These are phyloP conservation scores for Chloroclysta siterata DNA, from an alignment of 2,888 invertebrate genomes.

Conservation along the genomic window DNA sequence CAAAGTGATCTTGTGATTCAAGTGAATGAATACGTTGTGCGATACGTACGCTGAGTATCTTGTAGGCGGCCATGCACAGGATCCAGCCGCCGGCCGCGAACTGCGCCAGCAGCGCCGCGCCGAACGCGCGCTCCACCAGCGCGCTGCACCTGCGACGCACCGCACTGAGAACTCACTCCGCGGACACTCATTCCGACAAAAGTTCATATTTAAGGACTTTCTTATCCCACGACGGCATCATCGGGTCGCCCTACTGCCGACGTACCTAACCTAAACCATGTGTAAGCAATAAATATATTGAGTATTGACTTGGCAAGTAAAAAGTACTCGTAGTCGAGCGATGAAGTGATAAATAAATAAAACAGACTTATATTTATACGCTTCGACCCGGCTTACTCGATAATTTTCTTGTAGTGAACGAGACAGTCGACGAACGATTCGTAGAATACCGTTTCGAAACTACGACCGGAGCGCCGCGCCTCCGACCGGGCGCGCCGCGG, in stretches of 20 bases:
- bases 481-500: background rate
- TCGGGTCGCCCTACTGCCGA: too few relatives aligned
- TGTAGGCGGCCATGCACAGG: conserved; percentile 20
- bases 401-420: conserved; percentile 1
- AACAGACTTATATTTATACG: background rate
- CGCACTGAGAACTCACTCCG: background rate
- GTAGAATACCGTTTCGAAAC: background rate
- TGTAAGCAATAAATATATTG: too few relatives aligned
- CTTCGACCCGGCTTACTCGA: background rate
- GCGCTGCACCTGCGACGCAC: conserved; percentile 8
- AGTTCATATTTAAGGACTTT: too few relatives aligned
- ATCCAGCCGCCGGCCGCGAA: conserved; percentile 77
- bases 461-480: background rate
- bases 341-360: too few relatives aligned
- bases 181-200: background rate
- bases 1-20: too few relatives aligned
- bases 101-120: conserved; percentile 67
- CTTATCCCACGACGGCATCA: too few relatives aligned
- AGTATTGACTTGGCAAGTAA: too few relatives aligned
- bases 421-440: conserved; percentile 1
- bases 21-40: too few relatives aligned
- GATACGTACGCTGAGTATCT: background rate
- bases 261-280: too few relatives aligned
- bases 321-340: too few relatives aligned
- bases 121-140: conserved; percentile 60